phyloP scores from a whole-genome alignment of 2,888 invertebrate genomes.

The Aphelenchoides bicaudatus region DNA sequence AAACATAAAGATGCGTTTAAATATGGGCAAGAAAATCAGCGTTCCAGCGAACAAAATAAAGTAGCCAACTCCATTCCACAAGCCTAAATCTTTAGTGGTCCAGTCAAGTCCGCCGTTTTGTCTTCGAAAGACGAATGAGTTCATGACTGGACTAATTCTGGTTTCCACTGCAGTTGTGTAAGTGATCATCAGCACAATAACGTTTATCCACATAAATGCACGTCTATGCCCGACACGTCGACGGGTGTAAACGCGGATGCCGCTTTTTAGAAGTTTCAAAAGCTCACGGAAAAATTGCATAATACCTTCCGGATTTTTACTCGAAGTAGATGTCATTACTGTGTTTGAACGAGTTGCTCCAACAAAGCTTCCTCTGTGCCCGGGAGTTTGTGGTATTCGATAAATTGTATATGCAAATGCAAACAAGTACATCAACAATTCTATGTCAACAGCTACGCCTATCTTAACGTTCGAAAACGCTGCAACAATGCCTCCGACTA shows the following conservation, averaged over 20 bases:
- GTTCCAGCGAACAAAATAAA: slow-evolving; percentile 40
- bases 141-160: slow-evolving; percentile 37
- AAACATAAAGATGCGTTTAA: slow-evolving; percentile 37
- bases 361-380: slow-evolving; percentile 5
- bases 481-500: slow-evolving; percentile 40
- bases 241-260: slow-evolving; percentile 29
- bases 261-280: slow-evolving; percentile 28
- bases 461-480: slow-evolving; percentile 28
- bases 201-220: slow-evolving; percentile 41
- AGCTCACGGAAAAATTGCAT: slow-evolving; percentile 28
- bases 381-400: slow-evolving; percentile 37
- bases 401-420: slow-evolving; percentile 38
- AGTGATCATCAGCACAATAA: slow-evolving; percentile 34
- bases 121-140: slow-evolving; percentile 40
- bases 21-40: slow-evolving; percentile 33
- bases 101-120: slow-evolving; percentile 34
- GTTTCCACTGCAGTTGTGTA: slow-evolving; percentile 43
- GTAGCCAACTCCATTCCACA: slow-evolving; percentile 45
- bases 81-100: slow-evolving; percentile 38
- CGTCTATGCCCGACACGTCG: slow-evolving; percentile 39
- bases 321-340: slow-evolving; percentile 1
- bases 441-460: slow-evolving; percentile 37
- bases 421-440: slow-evolving; percentile 37
- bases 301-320: slow-evolving; percentile 13
- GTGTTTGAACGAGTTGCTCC: slow-evolving; percentile 10